These are phyloP conservation scores for Cynopterus sphinx DNA, from an alignment of 2,797 vertebrate genomes.

Conservation along the genomic window DNA sequence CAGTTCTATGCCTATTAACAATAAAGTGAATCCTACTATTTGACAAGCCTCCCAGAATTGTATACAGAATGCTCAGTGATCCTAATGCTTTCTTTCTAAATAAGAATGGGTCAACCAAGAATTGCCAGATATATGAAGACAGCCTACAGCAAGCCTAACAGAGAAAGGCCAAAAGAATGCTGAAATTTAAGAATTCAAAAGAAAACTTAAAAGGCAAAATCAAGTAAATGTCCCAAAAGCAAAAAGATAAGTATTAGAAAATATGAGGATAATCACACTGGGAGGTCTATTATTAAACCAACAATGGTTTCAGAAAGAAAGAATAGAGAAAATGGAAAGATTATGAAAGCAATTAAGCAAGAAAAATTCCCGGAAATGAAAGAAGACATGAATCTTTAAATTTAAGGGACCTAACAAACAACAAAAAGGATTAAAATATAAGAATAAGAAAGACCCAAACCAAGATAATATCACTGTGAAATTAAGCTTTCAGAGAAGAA, in stretches of 20 bases:
- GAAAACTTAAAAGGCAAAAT: neutral
- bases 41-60: conserved; percentile 21
- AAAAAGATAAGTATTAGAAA: neutral
- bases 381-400: neutral
- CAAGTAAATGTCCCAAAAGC: neutral
- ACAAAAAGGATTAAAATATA: neutral
- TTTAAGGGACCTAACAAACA: neutral
- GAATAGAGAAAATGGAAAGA: neutral
- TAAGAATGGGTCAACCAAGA: neutral
- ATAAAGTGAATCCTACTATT: neutral
- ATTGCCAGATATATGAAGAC: conserved; percentile 6
- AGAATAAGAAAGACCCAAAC: neutral
- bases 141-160: neutral
- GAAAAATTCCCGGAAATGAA: conserved; percentile 23
- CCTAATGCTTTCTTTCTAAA: neutral
- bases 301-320: neutral
- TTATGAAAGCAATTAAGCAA: neutral
- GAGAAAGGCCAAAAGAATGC: neutral
- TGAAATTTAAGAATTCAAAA: conserved; percentile 16
- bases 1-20: neutral
- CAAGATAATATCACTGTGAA: neutral
- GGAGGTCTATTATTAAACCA: neutral
- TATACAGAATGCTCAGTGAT: neutral
- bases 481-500: conserved; percentile 5
- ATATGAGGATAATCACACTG: conserved; percentile 10